Base-by-base conservation (phyloP, 64 coral and sea anemone genomes). In the Pachyseris speciosa region DNA sequence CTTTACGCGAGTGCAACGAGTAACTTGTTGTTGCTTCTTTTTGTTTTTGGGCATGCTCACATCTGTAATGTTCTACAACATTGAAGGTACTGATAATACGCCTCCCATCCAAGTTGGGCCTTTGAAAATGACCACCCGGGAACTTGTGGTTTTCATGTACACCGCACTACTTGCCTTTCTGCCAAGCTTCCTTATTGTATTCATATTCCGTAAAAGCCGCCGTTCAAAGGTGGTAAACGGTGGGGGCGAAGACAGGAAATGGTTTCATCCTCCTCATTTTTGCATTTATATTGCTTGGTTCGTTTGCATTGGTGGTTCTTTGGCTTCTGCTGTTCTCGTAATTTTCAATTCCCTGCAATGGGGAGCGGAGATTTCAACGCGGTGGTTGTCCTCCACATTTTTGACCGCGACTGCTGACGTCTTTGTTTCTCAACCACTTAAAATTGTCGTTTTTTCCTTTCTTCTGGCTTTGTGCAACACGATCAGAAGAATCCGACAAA, bases 1-100 rank as follows among this genome's bases (percentile, higher is more conserved):
- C 6, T 96, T 93, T 79, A 96, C 94, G 6, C 90, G 94, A 19
- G 83, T 93, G 1, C 90, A 96, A 64, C 86, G 94, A 50, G 69
- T 91, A 7, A 96, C 94, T 9, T 96, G 94, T n/a, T n/a, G n/a
- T n/a, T n/a, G n/a, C n/a, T n/a, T n/a, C n/a, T n/a, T n/a, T n/a
- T n/a, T n/a, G n/a, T n/a, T n/a, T n/a, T n/a, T n/a, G n/a, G n/a
- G n/a, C n/a, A n/a, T n/a, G n/a, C n/a, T n/a, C n/a, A n/a, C 47
- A 11, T 89, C 92, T 68, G 85, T 83, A 10, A 89, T 96, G 85
- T 96, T 85, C 57, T 96, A n/a, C n/a, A n/a, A 96, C 28, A 72
- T 50, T 7, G 36, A 19, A 5, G 19, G 69, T 38, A 36, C 50
- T 58, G n/a, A n/a, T n/a, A n/a, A n/a, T n/a, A n/a, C n/a, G n/a